A percentile compares a stretch with the other conserved stretches of the same genome.
Evolutionary conservation across 1,140 invertebrate species (phyloP).

Genomic region (Heterodera carotae): DNA sequence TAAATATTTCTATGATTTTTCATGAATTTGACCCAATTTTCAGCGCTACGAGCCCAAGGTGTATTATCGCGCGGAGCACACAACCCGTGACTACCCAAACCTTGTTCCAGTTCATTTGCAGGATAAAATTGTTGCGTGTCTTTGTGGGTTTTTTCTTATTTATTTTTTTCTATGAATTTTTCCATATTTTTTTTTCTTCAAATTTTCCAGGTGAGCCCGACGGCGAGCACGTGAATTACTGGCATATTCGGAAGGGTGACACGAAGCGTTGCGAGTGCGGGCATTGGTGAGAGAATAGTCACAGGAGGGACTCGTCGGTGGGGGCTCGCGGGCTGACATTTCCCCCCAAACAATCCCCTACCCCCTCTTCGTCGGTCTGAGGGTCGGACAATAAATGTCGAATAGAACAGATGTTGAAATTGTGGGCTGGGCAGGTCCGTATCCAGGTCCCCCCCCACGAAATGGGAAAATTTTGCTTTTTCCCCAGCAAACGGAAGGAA

Average conservation of each 20-base stretch:
- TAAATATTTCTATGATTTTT: background rate
- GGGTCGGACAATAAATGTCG: no score
- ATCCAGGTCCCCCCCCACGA: no score
- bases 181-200: background rate
- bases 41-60: conserved; percentile 65
- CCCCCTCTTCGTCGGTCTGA: background rate
- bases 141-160: conserved; percentile 73
- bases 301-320: conserved; percentile 67
- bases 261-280: conserved; percentile 77
- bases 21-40: conserved; percentile 17
- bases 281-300: conserved; percentile 78
- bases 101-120: conserved; percentile 84
- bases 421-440: no score
- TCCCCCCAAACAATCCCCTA: no score
- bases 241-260: conserved; percentile 85
- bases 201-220: conserved; percentile 77
- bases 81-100: conserved; percentile 83
- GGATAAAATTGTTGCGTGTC: conserved; percentile 86
- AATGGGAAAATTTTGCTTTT: no score
- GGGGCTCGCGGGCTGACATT: conserved; percentile 71
- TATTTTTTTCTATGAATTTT: background rate
- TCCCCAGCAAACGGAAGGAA: no score
- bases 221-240: conserved; percentile 82
- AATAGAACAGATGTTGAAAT: no score
- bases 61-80: conserved; percentile 70